A percentile compares a stretch with the other conserved stretches of the same genome.
Evolutionary conservation across 1,140 invertebrate genomes (phyloP).

Genomic region (Brachionus rubens): DNA sequence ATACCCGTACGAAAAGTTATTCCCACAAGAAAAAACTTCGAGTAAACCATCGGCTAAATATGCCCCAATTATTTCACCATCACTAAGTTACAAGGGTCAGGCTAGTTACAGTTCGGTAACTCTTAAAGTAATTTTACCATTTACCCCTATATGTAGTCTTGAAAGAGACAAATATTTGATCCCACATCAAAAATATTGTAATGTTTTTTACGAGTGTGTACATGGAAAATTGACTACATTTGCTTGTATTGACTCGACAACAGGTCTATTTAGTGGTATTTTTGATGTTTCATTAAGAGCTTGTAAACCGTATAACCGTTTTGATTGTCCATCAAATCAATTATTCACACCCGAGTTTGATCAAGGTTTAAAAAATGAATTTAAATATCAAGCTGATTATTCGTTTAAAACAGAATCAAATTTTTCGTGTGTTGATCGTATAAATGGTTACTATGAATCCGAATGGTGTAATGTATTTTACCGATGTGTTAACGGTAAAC

Average conservation of each 20-base stretch:
- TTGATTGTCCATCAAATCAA: constrained; percentile 4
- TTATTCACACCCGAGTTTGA: constrained; percentile 5
- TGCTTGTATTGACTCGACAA: constrained; percentile 19
- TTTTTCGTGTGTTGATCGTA: constrained; percentile 23
- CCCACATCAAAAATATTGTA: constrained; percentile 11
- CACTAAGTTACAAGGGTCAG: neutral
- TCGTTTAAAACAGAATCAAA: constrained; percentile 25
- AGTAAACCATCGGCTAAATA: neutral
- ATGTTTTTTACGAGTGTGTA: constrained; percentile 34
- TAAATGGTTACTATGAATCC: constrained; percentile 47
- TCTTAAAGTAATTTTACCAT: neutral
- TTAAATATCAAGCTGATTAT: constrained; percentile 35
- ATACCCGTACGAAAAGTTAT: constrained; percentile 42
- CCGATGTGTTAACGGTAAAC: constrained; percentile 30
- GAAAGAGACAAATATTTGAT: constrained; percentile 33
- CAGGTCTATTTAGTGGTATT: constrained; percentile 28
- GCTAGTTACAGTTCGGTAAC: constrained; percentile 3
- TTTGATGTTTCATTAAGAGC: neutral
- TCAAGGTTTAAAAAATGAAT: neutral
- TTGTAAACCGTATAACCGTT: constrained; percentile 19
- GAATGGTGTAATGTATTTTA: constrained; percentile 47
- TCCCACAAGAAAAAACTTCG: neutral
- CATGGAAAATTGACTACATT: constrained; percentile 18
- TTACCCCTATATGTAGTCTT: neutral
- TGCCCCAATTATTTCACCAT: constrained; percentile 6